These are phyloP conservation scores for Scalopus aquaticus DNA, from an alignment of 2,113 vertebrate genomes.

Conservation along the genomic window DNA sequence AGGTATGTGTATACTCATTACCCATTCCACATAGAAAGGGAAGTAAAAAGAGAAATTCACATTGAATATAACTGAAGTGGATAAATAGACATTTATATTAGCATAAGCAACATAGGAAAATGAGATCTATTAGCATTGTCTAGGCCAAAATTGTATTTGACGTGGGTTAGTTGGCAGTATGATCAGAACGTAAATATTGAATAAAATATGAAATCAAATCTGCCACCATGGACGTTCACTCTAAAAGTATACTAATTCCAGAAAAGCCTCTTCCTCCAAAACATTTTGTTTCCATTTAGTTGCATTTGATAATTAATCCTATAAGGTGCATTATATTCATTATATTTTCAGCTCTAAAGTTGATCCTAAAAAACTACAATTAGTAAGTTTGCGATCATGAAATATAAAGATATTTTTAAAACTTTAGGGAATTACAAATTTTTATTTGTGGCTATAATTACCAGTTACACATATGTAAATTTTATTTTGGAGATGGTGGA, in stretches of 20 bases:
- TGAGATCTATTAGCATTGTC: background rate
- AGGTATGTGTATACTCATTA: background rate
- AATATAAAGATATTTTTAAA: slow-evolving; percentile 38
- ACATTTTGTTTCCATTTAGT: slow-evolving; percentile 17
- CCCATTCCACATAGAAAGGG: background rate
- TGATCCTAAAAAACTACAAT: slow-evolving; percentile 7
- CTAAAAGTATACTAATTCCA: background rate
- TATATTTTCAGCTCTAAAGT: slow-evolving; percentile 19
- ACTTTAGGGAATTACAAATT: background rate
- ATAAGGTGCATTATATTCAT: slow-evolving; percentile 9
- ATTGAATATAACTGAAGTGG: background rate
- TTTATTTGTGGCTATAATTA: background rate
- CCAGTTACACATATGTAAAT: background rate
- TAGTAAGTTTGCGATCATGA: slow-evolving; percentile 7
- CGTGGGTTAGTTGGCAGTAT: background rate
- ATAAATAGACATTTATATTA: slow-evolving; percentile 33
- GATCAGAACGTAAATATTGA: slow-evolving; percentile 28
- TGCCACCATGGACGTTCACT: background rate
- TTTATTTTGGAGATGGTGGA: background rate
- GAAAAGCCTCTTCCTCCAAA: background rate
- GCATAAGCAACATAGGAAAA: background rate
- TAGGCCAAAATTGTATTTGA: slow-evolving; percentile 18
- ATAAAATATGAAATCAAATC: slow-evolving; percentile 24
- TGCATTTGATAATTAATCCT: slow-evolving; percentile 12
- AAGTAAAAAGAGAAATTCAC: background rate